phyloP scores from a whole-genome alignment of 2,113 vertebrate genomes.

The Sterna hirundo region DNA sequence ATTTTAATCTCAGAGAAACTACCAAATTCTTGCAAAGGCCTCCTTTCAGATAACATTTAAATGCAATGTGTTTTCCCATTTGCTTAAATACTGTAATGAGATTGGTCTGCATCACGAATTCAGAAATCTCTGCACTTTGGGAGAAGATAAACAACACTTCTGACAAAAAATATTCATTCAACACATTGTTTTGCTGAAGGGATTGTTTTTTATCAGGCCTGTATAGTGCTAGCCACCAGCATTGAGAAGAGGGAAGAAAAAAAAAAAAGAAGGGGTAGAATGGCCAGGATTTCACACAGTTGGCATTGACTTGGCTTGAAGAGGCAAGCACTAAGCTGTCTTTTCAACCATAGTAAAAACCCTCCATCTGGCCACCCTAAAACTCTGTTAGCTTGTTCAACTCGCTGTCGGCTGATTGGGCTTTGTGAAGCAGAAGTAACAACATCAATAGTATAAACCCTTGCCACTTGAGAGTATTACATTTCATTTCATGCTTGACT shows the following conservation, averaged over 20 bases:
- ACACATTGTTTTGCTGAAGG: constrained; percentile 83
- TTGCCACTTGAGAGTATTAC: constrained; percentile 99
- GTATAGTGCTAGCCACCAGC: constrained; percentile 83
- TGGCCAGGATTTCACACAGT: constrained; percentile 97
- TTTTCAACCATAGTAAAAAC: constrained; percentile 97
- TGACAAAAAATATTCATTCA: constrained; percentile 76
- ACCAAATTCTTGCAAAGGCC: not conserved
- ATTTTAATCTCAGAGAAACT: not conserved
- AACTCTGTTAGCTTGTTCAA: constrained; percentile 95
- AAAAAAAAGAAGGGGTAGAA: constrained; percentile 67
- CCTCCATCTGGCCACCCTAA: constrained; percentile 99
- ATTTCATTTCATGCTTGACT: constrained; percentile 99
- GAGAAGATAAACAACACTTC: constrained; percentile 72
- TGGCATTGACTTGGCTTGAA: constrained; percentile 97
- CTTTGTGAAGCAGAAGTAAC: constrained; percentile 99
- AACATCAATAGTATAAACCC: constrained; percentile 99
- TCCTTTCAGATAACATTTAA: not conserved
- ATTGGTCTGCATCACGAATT: not conserved
- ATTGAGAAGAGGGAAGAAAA: constrained; percentile 35
- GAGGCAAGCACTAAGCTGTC: constrained; percentile 99
- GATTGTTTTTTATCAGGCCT: constrained; percentile 78
- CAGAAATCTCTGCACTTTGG: not conserved
- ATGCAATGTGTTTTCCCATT: not conserved
- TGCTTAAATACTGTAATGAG: not conserved
- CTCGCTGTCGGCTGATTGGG: constrained; percentile 95